A percentile compares a stretch with the other conserved stretches of the same genome.
These are phyloP conservation scores for Drosophila merina DNA, from an alignment of 2,888 invertebrate species.

Conservation along the genomic window DNA sequence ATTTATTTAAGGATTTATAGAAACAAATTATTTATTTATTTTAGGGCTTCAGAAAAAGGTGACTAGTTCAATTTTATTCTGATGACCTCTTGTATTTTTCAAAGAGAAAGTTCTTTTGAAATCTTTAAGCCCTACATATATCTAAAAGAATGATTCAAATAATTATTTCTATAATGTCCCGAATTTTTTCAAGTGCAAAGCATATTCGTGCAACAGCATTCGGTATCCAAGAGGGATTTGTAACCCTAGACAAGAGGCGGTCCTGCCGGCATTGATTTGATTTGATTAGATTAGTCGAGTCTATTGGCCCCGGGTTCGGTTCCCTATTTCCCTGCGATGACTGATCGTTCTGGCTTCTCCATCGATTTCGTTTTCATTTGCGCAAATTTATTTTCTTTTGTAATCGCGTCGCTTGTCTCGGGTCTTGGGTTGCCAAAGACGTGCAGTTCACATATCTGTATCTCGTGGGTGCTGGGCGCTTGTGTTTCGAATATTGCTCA, in stretches of 20 bases:
- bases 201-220: background rate
- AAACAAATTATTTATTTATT: background rate
- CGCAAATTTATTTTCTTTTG: constrained; percentile 77
- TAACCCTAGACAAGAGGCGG: constrained; percentile 54
- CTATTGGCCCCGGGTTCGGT: constrained; percentile 38
- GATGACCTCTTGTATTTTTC: background rate
- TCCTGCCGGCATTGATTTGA: constrained; percentile 59
- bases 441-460: constrained; percentile 52
- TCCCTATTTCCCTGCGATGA: constrained; percentile 68
- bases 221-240: constrained; percentile 10
- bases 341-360: constrained; percentile 60
- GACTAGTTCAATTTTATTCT: background rate
- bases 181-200: constrained; percentile 1
- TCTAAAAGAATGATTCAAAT: too few species aligned
- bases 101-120: background rate
- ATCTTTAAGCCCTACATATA: too few species aligned
- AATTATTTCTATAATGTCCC: too few species aligned
- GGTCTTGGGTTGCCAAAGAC: constrained; percentile 61
- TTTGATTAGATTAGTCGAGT: constrained; percentile 66
- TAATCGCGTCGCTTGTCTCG: constrained; percentile 71
- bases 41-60: background rate
- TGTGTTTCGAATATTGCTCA: constrained; percentile 61
- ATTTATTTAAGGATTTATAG: background rate
- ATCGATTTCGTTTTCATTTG: constrained; percentile 50
- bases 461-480: constrained; percentile 68